Evolutionary conservation across 2,113 vertebrate species (phyloP).

Genomic region (Glareola pratincola): DNA sequence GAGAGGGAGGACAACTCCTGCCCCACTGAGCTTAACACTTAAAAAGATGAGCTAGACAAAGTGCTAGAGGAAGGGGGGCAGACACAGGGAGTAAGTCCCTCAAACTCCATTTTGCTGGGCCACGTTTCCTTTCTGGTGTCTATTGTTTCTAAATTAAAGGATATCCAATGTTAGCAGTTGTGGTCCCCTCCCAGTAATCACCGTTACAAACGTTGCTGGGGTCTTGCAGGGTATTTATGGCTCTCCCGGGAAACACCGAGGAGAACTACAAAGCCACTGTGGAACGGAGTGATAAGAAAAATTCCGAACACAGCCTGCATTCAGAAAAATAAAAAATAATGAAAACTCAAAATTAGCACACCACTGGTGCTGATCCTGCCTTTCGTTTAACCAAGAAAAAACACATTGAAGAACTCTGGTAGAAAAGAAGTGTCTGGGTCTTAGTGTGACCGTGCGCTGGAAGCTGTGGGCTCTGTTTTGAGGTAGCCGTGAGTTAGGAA

Average conservation of each 20-base stretch:
- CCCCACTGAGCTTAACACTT: neutral
- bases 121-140: neutral
- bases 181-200: neutral
- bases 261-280: slow-evolving; percentile 30
- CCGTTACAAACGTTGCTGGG: neutral
- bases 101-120: neutral
- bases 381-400: neutral
- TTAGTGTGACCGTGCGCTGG: neutral
- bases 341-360: neutral
- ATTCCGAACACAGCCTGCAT: neutral
- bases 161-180: slow-evolving; percentile 29
- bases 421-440: neutral
- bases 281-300: neutral
- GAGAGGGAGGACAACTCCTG: neutral
- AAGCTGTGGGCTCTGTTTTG: neutral
- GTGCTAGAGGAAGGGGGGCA: neutral
- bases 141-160: slow-evolving; percentile 26
- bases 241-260: neutral
- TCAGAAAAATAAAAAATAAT: neutral
- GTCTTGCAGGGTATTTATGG: slow-evolving; percentile 8
- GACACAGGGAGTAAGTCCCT: neutral
- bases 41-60: neutral
- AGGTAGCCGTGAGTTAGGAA: neutral
- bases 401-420: neutral
- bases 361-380: neutral